phyloP scores from a whole-genome alignment of 2,797 vertebrate species.

The Acridotheres tristis region DNA sequence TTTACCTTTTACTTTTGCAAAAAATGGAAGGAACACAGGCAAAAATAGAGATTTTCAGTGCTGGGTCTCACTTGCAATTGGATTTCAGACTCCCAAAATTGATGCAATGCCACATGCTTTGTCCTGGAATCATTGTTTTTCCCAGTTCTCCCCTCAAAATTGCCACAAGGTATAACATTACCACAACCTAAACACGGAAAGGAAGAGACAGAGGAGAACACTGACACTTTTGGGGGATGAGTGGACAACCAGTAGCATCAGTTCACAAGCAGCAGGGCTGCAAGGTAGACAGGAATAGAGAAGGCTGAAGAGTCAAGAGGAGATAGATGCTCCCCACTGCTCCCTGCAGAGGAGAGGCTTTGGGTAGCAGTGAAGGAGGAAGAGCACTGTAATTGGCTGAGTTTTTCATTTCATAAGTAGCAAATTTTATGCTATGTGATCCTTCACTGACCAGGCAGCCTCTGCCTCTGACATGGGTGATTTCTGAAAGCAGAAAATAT shows the following conservation, averaged over 20 bases:
- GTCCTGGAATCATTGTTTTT: not conserved
- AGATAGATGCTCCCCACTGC: not conserved
- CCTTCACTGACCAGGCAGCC: not conserved
- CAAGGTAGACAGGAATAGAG: not conserved
- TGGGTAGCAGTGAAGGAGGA: not conserved
- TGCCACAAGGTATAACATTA: not conserved
- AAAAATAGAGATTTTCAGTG: not conserved
- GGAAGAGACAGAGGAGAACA: not conserved
- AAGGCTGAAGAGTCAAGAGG: not conserved
- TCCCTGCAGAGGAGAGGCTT: fast-evolving
- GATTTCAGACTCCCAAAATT: not conserved
- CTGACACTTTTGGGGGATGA: not conserved
- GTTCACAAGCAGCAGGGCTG: not conserved
- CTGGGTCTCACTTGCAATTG: not conserved
- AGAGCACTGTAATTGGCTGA: not conserved
- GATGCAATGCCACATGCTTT: not conserved
- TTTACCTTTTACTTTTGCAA: not conserved
- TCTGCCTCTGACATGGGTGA: not conserved
- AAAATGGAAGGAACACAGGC: not conserved
- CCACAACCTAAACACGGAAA: not conserved
- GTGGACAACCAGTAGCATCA: not conserved
- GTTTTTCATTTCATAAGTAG: not conserved
- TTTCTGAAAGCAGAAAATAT: not conserved
- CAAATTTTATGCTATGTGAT: not conserved
- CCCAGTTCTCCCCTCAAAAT: not conserved